These are phyloP conservation scores for Drepanosiphum platanoidis DNA, from an alignment of 2,888 invertebrate species.

Conservation along the genomic window DNA sequence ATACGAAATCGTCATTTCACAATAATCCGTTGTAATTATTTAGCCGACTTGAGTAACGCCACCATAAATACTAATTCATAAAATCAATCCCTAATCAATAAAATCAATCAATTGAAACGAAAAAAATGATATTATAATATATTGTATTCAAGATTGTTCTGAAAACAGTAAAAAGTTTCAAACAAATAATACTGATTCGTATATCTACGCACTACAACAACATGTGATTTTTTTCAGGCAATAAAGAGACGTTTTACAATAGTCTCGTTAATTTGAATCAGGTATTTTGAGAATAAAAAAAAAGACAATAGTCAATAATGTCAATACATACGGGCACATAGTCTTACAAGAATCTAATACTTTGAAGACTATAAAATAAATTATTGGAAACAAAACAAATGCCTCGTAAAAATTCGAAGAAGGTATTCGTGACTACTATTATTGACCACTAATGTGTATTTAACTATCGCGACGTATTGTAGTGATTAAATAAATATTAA, in stretches of 20 bases:
- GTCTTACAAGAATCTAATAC: not conserved
- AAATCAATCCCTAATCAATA: not conserved
- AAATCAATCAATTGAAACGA: not conserved
- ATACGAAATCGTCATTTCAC: not conserved
- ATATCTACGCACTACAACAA: not conserved
- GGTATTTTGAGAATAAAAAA: not conserved
- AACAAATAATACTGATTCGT: no score
- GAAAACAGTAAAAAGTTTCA: not conserved
- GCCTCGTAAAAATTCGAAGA: not conserved
- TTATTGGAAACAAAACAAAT: not conserved
- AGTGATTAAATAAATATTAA: constrained; percentile 41
- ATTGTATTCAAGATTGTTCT: not conserved
- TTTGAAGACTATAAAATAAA: not conserved
- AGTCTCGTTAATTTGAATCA: not conserved
- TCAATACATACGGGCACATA: not conserved
- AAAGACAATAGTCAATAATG: not conserved
- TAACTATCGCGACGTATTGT: not conserved
- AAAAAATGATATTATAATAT: not conserved
- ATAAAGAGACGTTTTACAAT: not conserved
- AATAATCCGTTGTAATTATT: not conserved
- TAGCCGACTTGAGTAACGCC: no score
- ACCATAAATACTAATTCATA: no score
- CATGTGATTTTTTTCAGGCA: not conserved
- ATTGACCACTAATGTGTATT: not conserved
- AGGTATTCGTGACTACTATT: not conserved